Evolutionary conservation across 2,797 vertebrate genomes (phyloP), one percentile per base, ranked within the genome.

Genomic region (Podargus strigoides): DNA sequence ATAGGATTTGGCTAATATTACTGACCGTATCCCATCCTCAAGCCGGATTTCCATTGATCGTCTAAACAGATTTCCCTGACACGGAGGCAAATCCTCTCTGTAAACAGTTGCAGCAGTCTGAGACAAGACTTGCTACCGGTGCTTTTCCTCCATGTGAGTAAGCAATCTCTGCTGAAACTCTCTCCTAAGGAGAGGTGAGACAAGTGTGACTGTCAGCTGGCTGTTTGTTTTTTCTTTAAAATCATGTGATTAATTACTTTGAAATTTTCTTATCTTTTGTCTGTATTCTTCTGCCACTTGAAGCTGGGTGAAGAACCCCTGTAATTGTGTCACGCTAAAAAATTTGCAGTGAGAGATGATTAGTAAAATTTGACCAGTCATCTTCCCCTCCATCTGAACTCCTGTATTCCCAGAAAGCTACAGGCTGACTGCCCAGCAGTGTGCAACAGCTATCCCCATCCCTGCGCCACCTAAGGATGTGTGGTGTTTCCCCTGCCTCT

Each of bases 1-100:
- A 95, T 84, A 74, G 87, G 85, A 93, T 95, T 95, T 95, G 37
- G 62, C 56, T 86, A 69, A 47, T 74, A 66, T 90, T 81, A 78
- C 76, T 88, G 79, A 91, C 73, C 37, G 52, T 93, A 85, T 93
- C 87, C 62, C 50, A 75, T 81, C 62, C 53, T 85, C 76, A 83
- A 68, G 60, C 30, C 78, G 79, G 80, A 89, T 93, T 96, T 94
- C n/a, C 39, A 78, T 34, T 1, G 11, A 32, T 2, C 62, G 66
- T 50, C 76, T 90, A 77, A 95, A 84, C 24, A 88, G 87, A 85
- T 96, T 85, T 89, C 64, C 49, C 53, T 86, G 64, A 42, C 10
- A 5, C 79, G 41, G 42, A 0, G 0, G 49, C n/a, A 96, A 83
- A 92, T 85, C 76, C 58, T 50, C 41, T 68, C 56, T 64, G 82